Conservation (phyloP, 35 echinoderm and acorn worm species). For the Ophiothrix spiculata region DNA sequence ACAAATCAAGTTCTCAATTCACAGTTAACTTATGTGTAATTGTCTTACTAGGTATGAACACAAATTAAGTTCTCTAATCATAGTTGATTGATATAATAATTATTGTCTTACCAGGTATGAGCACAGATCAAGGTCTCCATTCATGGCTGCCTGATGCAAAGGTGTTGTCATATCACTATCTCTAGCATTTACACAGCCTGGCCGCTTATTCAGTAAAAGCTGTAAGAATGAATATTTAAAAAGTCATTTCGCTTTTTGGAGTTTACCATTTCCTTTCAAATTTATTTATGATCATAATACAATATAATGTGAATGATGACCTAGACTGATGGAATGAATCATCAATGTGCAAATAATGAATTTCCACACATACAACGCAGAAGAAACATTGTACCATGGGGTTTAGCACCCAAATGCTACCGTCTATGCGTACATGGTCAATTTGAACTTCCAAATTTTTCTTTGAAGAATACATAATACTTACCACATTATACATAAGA, state of each 20-base stretch:
- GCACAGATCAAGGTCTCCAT: not conserved
- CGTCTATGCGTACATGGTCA: too few relatives aligned
- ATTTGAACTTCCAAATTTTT: not conserved
- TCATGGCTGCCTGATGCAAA: slow-evolving; percentile 20
- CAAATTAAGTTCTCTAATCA: too few relatives aligned
- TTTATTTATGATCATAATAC: not conserved
- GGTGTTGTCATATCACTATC: slow-evolving; percentile 27
- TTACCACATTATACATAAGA: not conserved
- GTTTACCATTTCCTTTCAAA: not conserved
- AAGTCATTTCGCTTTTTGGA: not conserved
- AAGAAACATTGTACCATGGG: too few relatives aligned
- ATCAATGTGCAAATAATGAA: not conserved
- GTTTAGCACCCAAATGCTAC: too few relatives aligned
- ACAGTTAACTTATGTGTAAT: too few relatives aligned
- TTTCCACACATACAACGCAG: too few relatives aligned
- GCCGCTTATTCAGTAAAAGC: not conserved
- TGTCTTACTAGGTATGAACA: too few relatives aligned
- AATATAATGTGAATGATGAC: not conserved
- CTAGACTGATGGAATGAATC: not conserved
- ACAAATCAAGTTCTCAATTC: not conserved
- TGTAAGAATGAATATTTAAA: not conserved
- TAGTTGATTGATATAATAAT: too few relatives aligned
- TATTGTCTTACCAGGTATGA: slow-evolving; percentile 7
- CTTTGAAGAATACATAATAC: not conserved
- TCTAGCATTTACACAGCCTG: slow-evolving; percentile 11